Evolutionary conservation across 53 echinoderm and acorn worm genomes (phyloP), one percentile per base, ranked within the genome.

Genomic region (Crossaster papposus): DNA sequence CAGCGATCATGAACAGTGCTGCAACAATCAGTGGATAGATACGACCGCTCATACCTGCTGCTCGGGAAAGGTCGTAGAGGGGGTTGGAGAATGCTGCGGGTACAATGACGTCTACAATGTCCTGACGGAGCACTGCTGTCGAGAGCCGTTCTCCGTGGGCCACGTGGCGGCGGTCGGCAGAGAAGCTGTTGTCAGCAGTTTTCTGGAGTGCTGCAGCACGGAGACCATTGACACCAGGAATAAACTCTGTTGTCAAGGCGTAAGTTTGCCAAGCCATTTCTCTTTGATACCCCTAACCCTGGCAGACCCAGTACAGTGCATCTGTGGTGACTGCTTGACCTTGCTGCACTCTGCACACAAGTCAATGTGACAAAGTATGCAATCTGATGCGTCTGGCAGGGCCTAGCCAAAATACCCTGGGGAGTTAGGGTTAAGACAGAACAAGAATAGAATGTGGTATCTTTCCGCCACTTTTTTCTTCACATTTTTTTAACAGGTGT

Each of bases 201-300:
- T n/a, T 20, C 84, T 93, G 81, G 50, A 85, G 64, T 95, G 95
- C 77, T 95, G 95, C 77, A 81, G 85, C 65, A 30, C 8, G 0
- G 72, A 90, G 35, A 37, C 38, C 4, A 90, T 93, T 17, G 92
- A 95, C 51, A 82, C 80, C 0, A 53, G 50, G 38, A 65, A 24
- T 1, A 65, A 89, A 28, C 80, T 90, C 36, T 95, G 95, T 80
- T 95, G 95, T 80, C 76, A 80, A 38, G 88, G 73, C 70, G 86
- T 82, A 64, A 85, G 86, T 82, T 28, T 54, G 6, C 28, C 29
- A 34, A 12, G 5, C 28, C 52, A 20, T 58, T 70, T 2, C 20
- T 11, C 24, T n/a, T 26, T n/a, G n/a, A n/a, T n/a, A n/a, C n/a
- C n/a, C n/a, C n/a, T n/a, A n/a, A n/a, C n/a, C n/a, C n/a, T n/a